Percentiles rank a stretch among this genome's conserved stretches.
phyloP scores from a whole-genome alignment of 1,140 invertebrate genomes.

The Bombus pyrosoma region DNA sequence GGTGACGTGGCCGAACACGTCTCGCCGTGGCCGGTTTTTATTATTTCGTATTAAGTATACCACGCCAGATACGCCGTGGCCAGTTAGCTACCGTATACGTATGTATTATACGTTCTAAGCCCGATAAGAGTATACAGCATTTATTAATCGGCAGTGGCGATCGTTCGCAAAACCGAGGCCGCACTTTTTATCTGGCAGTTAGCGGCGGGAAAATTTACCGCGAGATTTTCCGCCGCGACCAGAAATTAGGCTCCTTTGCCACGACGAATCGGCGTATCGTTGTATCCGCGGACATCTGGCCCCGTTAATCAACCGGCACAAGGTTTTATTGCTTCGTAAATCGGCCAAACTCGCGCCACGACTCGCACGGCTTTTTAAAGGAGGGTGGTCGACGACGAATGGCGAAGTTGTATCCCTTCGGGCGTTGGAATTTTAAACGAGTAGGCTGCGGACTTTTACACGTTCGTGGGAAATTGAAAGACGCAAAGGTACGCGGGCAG shows the following conservation, averaged over 20 bases:
- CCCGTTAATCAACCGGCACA: slow-evolving; percentile 37
- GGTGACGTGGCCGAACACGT: slow-evolving; percentile 63
- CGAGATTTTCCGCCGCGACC: slow-evolving; percentile 44
- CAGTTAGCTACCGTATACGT: slow-evolving; percentile 3
- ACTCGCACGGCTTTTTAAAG: neutral
- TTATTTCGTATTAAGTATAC: slow-evolving; percentile 61
- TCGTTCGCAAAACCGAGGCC: slow-evolving; percentile 33
- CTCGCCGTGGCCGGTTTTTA: slow-evolving; percentile 56
- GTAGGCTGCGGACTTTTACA: too few species aligned
- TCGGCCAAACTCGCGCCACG: neutral
- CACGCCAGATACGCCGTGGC: slow-evolving; percentile 42
- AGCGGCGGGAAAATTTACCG: slow-evolving; percentile 48
- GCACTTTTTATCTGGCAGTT: slow-evolving; percentile 45
- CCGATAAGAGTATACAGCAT: slow-evolving; percentile 51
- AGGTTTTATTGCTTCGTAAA: slow-evolving; percentile 44
- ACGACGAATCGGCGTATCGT: neutral
- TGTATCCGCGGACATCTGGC: slow-evolving; percentile 11
- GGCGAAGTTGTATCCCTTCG: too few species aligned
- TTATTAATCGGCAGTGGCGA: slow-evolving; percentile 69
- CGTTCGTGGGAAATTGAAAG: too few species aligned
- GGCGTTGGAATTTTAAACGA: too few species aligned
- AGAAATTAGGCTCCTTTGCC: slow-evolving; percentile 33
- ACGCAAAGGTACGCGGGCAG: fast-evolving
- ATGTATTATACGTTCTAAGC: slow-evolving; percentile 25
- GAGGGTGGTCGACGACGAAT: neutral